These are phyloP conservation scores for Nothura maculosa DNA, from an alignment of 2,797 vertebrate genomes.

Conservation along the genomic window DNA sequence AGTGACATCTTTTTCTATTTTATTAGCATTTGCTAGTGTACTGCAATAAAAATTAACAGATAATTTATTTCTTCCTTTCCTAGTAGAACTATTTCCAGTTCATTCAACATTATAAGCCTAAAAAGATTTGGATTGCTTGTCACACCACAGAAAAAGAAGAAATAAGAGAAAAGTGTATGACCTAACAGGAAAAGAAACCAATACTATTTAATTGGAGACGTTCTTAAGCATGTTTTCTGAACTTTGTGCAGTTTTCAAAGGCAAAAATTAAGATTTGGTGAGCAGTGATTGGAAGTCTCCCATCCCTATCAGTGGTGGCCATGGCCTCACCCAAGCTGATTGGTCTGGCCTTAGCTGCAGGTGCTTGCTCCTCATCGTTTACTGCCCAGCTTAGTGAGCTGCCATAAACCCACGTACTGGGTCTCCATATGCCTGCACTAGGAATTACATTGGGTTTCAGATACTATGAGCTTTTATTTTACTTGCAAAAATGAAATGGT, in stretches of 20 bases:
- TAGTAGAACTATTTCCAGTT: background rate
- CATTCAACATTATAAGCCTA: fast-evolving
- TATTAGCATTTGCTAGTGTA: background rate
- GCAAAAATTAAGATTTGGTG: background rate
- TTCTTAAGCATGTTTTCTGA: background rate
- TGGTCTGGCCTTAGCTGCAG: fast-evolving
- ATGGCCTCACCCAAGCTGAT: background rate
- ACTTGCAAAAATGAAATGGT: background rate
- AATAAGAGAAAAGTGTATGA: background rate
- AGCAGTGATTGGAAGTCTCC: background rate
- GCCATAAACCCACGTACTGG: background rate
- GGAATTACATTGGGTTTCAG: background rate
- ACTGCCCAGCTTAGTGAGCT: fast-evolving
- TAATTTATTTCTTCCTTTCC: background rate
- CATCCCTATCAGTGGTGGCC: fast-evolving
- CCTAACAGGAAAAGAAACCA: background rate
- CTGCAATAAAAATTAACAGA: background rate
- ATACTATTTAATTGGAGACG: background rate
- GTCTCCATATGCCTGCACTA: fast-evolving
- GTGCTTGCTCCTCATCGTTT: fast-evolving
- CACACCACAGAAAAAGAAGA: background rate
- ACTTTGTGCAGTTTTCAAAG: background rate
- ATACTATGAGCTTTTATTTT: background rate
- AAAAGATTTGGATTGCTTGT: background rate
- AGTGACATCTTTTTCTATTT: background rate